These are phyloP conservation scores for Natator depressus DNA, from an alignment of 2,113 vertebrate species.

Conservation along the genomic window DNA sequence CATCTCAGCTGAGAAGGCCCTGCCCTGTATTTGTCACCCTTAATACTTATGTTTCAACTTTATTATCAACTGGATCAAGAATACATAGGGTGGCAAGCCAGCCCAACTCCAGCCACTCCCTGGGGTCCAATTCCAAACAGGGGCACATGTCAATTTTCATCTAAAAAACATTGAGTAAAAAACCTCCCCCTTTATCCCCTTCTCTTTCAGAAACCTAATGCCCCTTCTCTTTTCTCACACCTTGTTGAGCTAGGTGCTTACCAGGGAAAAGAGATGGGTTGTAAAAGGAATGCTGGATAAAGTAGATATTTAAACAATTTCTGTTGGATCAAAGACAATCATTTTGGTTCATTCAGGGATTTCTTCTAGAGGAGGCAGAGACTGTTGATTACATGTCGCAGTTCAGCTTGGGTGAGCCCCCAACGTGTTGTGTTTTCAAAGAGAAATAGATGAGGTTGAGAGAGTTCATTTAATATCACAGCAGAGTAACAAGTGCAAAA, in stretches of 20 bases:
- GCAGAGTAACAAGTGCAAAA: background rate
- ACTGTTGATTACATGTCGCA: background rate
- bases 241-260: background rate
- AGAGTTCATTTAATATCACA: background rate
- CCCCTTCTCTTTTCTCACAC: background rate
- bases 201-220: background rate
- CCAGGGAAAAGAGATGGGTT: background rate
- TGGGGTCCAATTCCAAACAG: accelerated
- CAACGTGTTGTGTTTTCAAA: background rate
- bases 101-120: background rate
- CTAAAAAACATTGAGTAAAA: background rate
- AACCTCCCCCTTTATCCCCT: background rate
- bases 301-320: background rate
- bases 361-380: background rate
- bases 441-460: background rate
- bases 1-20: background rate
- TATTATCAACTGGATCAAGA: conserved; percentile 7
- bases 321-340: background rate
- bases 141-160: background rate
- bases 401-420: background rate
- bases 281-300: background rate
- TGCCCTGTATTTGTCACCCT: background rate
- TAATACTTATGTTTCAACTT: background rate
- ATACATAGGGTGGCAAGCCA: conserved; percentile 18
- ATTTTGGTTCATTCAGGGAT: background rate